Evolutionary conservation across 2,113 vertebrate species (phyloP).

Genomic region (Parotia lawesii): DNA sequence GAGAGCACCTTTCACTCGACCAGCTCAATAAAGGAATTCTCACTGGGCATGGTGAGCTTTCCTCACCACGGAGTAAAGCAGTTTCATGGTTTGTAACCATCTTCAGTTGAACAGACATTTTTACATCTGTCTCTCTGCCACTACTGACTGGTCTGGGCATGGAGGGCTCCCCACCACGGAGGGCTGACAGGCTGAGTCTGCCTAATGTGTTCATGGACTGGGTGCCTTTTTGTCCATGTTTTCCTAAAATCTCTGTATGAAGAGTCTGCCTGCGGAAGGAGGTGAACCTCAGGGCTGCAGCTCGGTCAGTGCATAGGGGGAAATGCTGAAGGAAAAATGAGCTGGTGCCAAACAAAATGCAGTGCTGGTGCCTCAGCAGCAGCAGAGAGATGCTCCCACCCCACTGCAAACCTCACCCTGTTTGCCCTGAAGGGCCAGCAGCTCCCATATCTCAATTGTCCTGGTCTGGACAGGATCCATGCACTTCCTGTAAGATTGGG

Average conservation of each 20-base stretch:
- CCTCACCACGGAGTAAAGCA: neutral
- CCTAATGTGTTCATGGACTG: neutral
- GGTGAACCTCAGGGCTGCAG: neutral
- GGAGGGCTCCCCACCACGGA: neutral
- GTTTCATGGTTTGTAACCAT: neutral
- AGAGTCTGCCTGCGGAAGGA: neutral
- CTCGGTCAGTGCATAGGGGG: neutral
- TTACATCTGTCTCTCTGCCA: neutral
- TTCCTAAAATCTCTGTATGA: neutral
- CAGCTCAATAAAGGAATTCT: neutral
- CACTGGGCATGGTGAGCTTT: neutral
- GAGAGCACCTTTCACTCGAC: neutral
- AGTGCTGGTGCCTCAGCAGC: neutral
- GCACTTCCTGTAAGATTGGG: neutral
- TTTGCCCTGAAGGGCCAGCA: neutral
- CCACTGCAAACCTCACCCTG: neutral
- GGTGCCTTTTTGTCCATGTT: neutral
- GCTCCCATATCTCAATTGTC: neutral
- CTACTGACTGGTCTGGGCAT: neutral
- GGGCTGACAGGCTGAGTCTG: neutral
- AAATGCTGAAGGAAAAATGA: neutral
- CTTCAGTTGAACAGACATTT: neutral
- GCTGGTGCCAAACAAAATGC: neutral
- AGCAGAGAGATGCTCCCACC: neutral
- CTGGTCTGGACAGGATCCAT: neutral